Evolutionary conservation across 2,888 invertebrate genomes (phyloP).

Genomic region (Oasisia sp.): DNA sequence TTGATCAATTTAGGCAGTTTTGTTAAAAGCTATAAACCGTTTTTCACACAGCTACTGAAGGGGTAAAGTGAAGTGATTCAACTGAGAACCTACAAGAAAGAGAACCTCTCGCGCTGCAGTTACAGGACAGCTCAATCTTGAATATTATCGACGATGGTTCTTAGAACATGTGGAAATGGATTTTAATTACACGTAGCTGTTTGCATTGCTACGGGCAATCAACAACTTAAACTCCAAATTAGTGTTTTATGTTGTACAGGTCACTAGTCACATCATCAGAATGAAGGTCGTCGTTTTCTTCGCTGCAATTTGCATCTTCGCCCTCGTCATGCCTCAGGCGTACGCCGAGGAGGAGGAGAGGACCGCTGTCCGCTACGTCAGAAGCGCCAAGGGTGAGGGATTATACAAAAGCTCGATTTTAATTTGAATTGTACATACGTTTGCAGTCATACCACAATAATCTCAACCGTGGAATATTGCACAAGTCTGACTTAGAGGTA

Average conservation of each 20-base stretch:
- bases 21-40: too few relatives aligned
- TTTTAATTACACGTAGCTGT: too few relatives aligned
- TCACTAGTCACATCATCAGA: not conserved
- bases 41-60: too few relatives aligned
- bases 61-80: too few relatives aligned
- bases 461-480: too few relatives aligned
- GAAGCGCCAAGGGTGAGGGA: not conserved
- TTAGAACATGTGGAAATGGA: too few relatives aligned
- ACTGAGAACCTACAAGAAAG: too few relatives aligned
- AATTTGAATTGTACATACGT: not conserved
- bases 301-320: not conserved
- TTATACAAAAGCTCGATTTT: not conserved
- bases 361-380: not conserved
- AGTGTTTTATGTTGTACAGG: not conserved
- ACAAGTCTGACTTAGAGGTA: too few relatives aligned
- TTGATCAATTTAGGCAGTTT: not conserved
- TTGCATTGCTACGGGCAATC: not conserved
- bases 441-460: too few relatives aligned
- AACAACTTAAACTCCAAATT: not conserved
- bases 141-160: too few relatives aligned
- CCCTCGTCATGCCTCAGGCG: constrained; percentile 13
- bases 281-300: not conserved
- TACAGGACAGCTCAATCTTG: too few relatives aligned
- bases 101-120: too few relatives aligned
- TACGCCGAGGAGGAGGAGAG: not conserved